Percentiles rank a stretch among this genome's conserved stretches.
phyloP scores from a whole-genome alignment of 2,888 invertebrate genomes.

The Scaptomyza parva region DNA sequence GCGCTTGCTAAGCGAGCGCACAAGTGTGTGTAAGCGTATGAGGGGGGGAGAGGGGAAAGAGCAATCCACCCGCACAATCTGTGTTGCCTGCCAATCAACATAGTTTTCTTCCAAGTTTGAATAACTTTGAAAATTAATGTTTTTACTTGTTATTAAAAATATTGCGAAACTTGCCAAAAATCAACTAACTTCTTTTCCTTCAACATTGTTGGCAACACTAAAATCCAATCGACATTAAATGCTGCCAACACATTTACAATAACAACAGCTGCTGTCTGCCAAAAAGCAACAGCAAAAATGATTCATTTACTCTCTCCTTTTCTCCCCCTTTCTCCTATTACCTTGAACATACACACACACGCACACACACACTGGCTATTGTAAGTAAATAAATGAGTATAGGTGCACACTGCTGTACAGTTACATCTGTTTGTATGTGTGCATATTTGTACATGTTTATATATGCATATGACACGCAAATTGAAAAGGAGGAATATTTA shows the following conservation, averaged over 20 bases:
- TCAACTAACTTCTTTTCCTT: neutral
- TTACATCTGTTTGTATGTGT: neutral
- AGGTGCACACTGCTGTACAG: neutral
- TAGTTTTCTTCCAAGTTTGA: neutral
- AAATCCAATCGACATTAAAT: neutral
- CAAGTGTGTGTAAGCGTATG: neutral
- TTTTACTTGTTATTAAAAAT: neutral
- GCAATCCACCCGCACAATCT: neutral
- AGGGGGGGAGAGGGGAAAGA: neutral
- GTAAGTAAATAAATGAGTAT: neutral
- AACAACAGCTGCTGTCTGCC: slow-evolving; percentile 38
- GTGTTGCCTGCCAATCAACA: neutral
- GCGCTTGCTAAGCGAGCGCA: neutral
- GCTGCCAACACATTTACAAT: slow-evolving; percentile 21
- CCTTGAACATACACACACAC: slow-evolving; percentile 4
- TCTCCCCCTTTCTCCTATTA: neutral
- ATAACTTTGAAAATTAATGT: neutral
- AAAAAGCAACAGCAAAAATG: slow-evolving; percentile 18
- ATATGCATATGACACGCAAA: neutral
- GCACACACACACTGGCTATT: neutral
- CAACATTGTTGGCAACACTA: neutral
- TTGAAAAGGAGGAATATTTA: slow-evolving; percentile 7
- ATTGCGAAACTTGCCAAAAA: neutral
- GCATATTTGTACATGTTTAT: neutral
- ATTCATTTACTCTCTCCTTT: neutral